Conservation (phyloP, 2,113 vertebrate species). For the Clarias batrachus region DNA sequence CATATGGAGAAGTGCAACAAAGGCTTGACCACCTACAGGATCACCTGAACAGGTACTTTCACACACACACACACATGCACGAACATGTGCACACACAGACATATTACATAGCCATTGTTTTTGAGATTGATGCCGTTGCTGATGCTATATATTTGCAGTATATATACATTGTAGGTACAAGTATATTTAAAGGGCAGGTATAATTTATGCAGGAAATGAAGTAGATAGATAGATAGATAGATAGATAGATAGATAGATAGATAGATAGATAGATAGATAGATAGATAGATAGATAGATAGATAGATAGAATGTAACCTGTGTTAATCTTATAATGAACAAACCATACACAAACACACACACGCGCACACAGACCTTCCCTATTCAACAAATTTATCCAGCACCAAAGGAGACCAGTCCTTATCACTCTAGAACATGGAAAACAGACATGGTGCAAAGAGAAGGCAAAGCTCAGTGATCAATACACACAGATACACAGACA, state of each 20-base stretch:
- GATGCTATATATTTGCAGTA: no score
- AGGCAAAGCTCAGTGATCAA: slow-evolving; percentile 28
- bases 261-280: no score
- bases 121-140: not conserved
- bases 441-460: slow-evolving; percentile 27
- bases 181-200: no score
- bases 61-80: not conserved
- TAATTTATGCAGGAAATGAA: no score
- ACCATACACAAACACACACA: not conserved
- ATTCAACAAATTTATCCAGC: slow-evolving; percentile 8
- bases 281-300: no score
- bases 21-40: slow-evolving; percentile 92
- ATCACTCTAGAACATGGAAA: slow-evolving; percentile 36
- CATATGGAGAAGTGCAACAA: slow-evolving; percentile 93
- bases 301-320: no score
- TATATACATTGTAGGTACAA: no score
- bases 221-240: no score
- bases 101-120: not conserved
- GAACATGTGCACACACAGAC: not conserved
- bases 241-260: no score
- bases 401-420: slow-evolving; percentile 8
- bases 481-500: not conserved
- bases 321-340: no score
- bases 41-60: slow-evolving; percentile 90
- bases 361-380: not conserved